Evolutionary conservation across 2,797 vertebrate genomes (phyloP), one percentile per base, ranked within the genome.

Genomic region (Malurus splendens): DNA sequence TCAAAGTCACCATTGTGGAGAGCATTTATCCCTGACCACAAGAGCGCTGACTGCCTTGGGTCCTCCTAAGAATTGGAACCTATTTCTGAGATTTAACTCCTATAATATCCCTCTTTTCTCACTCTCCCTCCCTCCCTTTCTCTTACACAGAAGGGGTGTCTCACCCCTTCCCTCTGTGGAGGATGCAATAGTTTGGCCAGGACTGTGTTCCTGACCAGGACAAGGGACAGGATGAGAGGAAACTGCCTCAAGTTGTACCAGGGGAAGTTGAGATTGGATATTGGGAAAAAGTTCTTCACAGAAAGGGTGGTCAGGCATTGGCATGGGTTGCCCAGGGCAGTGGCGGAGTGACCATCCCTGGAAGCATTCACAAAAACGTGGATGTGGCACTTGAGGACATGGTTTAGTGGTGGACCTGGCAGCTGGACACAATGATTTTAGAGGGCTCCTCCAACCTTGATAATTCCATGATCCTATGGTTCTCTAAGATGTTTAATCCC

Each of bases 1-100:
- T 20, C 51, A 41, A 20, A 55, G 47, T 24, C 52, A 70, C 28
- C 2, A 0, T 18, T 1, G 1, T 27, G 33, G 54, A 61, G 36
- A 64, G 23, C n/a, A 7, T 4, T 2, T 0, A 6, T 28, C 33
- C 13, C 8, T 42, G 41, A 32, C 45, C 22, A 8, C 0, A 0
- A 7, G 18, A 38, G 30, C 16, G 5, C 13, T 61, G 30, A 24
- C 64, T 45, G 50, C 51, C 38, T 41, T 27, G 9, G 8, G 16
- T 54, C 51, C 64, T 55, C 22, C 45, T 41, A 50, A 70, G 18
- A 45, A 18, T 0, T 70, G 36, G 1, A 2, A 44, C 14, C 25
- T 57, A 1, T 4, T 62, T 83, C 57, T 70, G 68, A 51, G 36
- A 45, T 7, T 5, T 10, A 50, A 45, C 7, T 32, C 17, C 14